Evolutionary conservation across 1,140 invertebrate genomes (phyloP).

Genomic region (Scaptodrosophila lebanonensis): DNA sequence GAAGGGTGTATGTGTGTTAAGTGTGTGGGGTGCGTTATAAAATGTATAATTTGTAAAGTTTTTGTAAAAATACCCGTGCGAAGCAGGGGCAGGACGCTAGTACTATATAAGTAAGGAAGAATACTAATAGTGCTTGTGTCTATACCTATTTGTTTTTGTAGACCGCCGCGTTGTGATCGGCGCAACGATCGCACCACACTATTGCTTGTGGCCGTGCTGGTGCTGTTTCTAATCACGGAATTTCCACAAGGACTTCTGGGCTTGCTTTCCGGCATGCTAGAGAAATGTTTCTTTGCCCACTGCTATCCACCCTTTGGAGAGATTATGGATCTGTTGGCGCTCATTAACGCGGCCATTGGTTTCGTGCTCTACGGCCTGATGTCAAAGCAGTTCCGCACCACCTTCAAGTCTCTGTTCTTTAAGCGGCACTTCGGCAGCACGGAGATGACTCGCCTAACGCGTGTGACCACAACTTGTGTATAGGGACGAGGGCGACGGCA

Average conservation of each 20-base stretch:
- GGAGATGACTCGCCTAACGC: slow-evolving; percentile 77
- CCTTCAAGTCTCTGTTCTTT: slow-evolving; percentile 87
- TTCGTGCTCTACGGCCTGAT: slow-evolving; percentile 97
- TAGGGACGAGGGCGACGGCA: slow-evolving; percentile 10
- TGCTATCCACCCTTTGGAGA: slow-evolving; percentile 91
- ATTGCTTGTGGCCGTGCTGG: slow-evolving; percentile 91
- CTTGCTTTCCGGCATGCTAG: slow-evolving; percentile 84
- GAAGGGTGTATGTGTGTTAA: no score
- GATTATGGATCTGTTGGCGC: slow-evolving; percentile 93
- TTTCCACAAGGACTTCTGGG: slow-evolving; percentile 89
- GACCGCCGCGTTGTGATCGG: slow-evolving; percentile 82
- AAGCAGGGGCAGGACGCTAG: no score
- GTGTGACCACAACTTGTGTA: slow-evolving; percentile 79
- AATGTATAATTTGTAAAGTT: no score
- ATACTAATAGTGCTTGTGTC: no score
- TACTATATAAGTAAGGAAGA: no score
- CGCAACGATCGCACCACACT: slow-evolving; percentile 90
- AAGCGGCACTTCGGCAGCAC: slow-evolving; percentile 78
- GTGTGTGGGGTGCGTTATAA: no score
- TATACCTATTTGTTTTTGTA: slow-evolving; percentile 13
- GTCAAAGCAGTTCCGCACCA: slow-evolving; percentile 93
- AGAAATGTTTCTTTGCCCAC: slow-evolving; percentile 84
- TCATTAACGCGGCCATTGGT: slow-evolving; percentile 94
- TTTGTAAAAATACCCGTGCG: no score
- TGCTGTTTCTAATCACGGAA: slow-evolving; percentile 92